Base-by-base conservation (phyloP, 1,140 invertebrate genomes). In the Drosophila miranda region DNA sequence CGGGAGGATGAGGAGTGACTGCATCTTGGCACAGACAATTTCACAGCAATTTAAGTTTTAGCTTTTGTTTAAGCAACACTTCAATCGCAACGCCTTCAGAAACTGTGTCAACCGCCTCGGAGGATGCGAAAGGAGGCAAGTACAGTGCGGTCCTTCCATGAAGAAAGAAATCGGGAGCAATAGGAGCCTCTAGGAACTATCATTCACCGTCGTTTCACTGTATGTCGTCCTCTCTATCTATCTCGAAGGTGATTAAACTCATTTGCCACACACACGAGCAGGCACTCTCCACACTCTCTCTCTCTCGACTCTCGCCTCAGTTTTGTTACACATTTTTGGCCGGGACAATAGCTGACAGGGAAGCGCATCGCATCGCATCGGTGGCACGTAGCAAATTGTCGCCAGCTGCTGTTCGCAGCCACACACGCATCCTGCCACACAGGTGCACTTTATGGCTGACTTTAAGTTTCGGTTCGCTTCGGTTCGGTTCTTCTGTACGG, bases 21-120 rank as follows among this genome's bases (percentile, higher is more conserved):
- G 41, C 53, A 46, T 52, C 48, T 21, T 41, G 46, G 67, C 53
- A 57, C 59, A 72, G 77, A 75, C 81, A 87, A 86, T 87, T 86
- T 87, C 77, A 59, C 77, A 81, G 82, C 81, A 78, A 86, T 86
- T 86, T 86, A 86, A 86, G 81, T 81, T 86, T 81, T 77, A 59
- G 81, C 71, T 87, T 86, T 87, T 87, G 81, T 86, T 86, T 86
- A 86, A 87, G 82, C 81, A 87, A 86, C 81, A 87, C 81, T 86
- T 86, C 77, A 86, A 86, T 86, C 81, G 86, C 64, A 87, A 72
- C 73, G 62, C 60, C 81, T 86, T 73, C 64, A 62, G n/a, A 82
- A 87, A 86, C 63, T 86, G 63, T 86, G 81, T 86, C 82, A 86
- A 86, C 81, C 77, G 75, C 68, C 26, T 49, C 13, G 23, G 6